Evolutionary conservation across 2,888 invertebrate species (phyloP), one percentile per base, ranked within the genome.

Genomic region (Troides oblongomaculatus): DNA sequence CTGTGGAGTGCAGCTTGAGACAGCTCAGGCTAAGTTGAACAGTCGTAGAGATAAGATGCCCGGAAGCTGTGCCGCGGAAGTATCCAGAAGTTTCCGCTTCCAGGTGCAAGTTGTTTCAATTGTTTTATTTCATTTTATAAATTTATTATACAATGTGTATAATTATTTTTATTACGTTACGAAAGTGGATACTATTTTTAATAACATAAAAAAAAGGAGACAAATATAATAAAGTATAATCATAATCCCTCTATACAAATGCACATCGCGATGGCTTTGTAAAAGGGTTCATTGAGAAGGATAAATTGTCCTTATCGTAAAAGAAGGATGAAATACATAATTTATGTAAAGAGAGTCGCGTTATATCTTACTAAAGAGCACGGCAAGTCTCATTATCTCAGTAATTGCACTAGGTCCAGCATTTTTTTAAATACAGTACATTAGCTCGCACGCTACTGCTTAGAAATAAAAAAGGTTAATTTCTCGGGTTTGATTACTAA

Each of bases 41-140:
- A 46, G 62, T 63, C 63, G 59, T 46, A 39, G 63, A 66, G 70
- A 70, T 70, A 64, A 66, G 56, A 67, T 56, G 60, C 60, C 43
- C 63, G 66, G 66, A 64, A 67, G 60, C 63, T 25, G 60, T 23
- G 58, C 14, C 21, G 60, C n/a, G 66, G 60, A 60, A 60, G n/a
- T 10, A 50, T 59, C 46, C n/a, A 58, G 53, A 59, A 59, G 46
- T 59, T 65, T 43, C 53, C 53, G 12, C 6, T n/a, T 53, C 14
- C n/a, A 39, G 53, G 17, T 2, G 53, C 53, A 4, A 18, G n/a
- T 6, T 53, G 53, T n/a, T 53, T 53, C 3, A 53, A 53, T n/a
- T 53, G n/a, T 53, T 53, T 53, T 17, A 53, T 5, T 53, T 53
- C 17, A n/a, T 5, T 12, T 50, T 50, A 50, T 50, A 50, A 1